These are phyloP conservation scores for Drosophila biarmipes DNA, from an alignment of 1,140 invertebrate species.

Conservation along the genomic window DNA sequence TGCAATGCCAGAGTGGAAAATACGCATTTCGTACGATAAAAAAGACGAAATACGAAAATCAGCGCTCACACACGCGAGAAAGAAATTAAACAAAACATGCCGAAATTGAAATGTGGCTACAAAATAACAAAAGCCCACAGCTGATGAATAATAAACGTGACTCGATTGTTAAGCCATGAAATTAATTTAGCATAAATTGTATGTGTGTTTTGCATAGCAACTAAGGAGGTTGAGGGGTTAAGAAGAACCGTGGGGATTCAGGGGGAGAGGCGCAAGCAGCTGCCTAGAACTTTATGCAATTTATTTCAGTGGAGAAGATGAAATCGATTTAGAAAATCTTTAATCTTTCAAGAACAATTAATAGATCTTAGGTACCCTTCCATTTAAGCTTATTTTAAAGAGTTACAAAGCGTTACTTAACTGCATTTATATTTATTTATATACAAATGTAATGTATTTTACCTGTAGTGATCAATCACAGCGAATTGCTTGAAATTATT, in stretches of 20 bases:
- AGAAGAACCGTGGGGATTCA: background rate
- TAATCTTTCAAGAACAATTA: too few species aligned
- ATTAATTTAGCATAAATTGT: constrained; percentile 69
- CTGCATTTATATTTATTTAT: too few species aligned
- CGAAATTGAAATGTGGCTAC: constrained; percentile 35
- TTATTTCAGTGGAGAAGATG: background rate
- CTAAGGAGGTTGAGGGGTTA: constrained; percentile 1
- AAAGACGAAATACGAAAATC: constrained; percentile 17
- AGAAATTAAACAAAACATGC: constrained; percentile 29
- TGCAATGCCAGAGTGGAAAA: constrained; percentile 36
- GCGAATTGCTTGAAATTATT: background rate
- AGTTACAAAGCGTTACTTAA: too few species aligned
- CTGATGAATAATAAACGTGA: constrained; percentile 69
- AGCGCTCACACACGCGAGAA: constrained; percentile 11
- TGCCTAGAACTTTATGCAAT: constrained; percentile 8
- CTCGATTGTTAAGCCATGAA: constrained; percentile 54
- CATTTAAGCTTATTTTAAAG: too few species aligned
- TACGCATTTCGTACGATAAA: constrained; percentile 3
- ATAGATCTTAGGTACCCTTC: too few species aligned
- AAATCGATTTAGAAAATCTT: background rate
- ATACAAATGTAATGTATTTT: background rate
- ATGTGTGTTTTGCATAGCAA: constrained; percentile 40
- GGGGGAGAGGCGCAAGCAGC: constrained; percentile 4
- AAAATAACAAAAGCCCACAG: constrained; percentile 40
- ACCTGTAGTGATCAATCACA: background rate